Percentiles rank a stretch among this genome's conserved stretches.
Evolutionary conservation across 2,113 vertebrate species (phyloP).

Genomic region (Upupa epops): DNA sequence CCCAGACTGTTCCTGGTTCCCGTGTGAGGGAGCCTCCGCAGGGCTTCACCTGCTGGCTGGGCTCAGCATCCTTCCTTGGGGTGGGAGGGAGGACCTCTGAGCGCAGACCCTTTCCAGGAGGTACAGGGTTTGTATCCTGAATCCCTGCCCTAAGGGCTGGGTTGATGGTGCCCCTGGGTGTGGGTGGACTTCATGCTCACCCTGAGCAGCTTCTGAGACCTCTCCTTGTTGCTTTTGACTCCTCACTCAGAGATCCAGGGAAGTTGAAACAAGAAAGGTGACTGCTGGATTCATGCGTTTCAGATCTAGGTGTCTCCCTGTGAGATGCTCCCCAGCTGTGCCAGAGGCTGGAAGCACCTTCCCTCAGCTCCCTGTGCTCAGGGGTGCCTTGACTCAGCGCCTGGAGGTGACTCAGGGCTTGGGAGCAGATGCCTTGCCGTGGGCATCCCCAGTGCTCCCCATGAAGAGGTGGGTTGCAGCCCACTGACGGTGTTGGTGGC

Average conservation of each 20-base stretch:
- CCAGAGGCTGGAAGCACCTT: not conserved
- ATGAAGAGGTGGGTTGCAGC: not conserved
- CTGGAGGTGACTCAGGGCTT: not conserved
- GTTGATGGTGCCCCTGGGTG: not conserved
- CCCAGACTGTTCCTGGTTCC: not conserved
- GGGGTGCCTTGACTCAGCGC: not conserved
- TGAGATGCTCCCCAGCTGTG: not conserved
- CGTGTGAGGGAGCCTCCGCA: not conserved
- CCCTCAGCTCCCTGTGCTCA: not conserved
- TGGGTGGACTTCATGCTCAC: not conserved
- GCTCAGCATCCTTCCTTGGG: not conserved
- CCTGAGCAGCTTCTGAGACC: not conserved
- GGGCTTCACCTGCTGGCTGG: not conserved
- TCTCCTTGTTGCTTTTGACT: not conserved
- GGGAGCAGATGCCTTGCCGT: not conserved
- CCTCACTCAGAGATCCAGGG: not conserved
- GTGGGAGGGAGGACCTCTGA: not conserved
- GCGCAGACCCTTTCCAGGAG: not conserved
- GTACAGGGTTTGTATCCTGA: not conserved
- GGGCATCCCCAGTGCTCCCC: not conserved
- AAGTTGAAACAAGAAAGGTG: not conserved
- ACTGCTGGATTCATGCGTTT: not conserved
- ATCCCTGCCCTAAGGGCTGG: not conserved
- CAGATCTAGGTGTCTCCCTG: not conserved
- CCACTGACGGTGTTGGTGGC: fast-evolving